Evolutionary conservation across 2,113 vertebrate genomes (phyloP).

Genomic region (Barnardius zonarius): DNA sequence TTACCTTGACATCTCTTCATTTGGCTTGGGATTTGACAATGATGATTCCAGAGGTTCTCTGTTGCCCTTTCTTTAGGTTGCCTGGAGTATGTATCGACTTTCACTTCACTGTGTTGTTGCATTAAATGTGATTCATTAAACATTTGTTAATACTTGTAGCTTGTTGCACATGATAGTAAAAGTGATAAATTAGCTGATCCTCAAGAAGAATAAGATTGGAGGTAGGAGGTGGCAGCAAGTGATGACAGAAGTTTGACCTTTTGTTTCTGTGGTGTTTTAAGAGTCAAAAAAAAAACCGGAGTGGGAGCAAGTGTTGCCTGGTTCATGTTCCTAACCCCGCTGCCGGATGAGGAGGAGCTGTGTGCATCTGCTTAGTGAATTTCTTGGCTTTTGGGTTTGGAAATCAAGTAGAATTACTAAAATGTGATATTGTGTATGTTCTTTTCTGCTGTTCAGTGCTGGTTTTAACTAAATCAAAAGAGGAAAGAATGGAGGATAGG

Average conservation of each 20-base stretch:
- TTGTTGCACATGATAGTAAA: neutral
- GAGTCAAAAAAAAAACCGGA: neutral
- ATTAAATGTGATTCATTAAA: neutral
- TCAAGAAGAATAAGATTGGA: neutral
- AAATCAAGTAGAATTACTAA: neutral
- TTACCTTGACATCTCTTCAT: neutral
- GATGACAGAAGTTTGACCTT: neutral
- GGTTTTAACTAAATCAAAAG: neutral
- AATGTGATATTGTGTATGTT: neutral
- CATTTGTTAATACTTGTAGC: neutral
- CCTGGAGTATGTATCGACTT: neutral
- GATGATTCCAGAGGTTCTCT: neutral
- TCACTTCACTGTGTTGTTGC: neutral
- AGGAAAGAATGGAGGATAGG: neutral
- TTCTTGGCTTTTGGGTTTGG: neutral
- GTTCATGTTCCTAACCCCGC: neutral
- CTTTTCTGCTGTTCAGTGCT: neutral
- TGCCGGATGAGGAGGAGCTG: neutral
- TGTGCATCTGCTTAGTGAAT: neutral
- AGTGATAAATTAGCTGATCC: neutral
- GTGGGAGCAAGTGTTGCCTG: neutral
- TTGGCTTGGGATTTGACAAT: neutral
- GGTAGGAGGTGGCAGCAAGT: neutral
- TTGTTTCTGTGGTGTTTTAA: neutral
- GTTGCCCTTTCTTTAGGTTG: neutral